Base-by-base conservation (phyloP, 2,113 vertebrate species). In the Rhinoptilus africanus region DNA sequence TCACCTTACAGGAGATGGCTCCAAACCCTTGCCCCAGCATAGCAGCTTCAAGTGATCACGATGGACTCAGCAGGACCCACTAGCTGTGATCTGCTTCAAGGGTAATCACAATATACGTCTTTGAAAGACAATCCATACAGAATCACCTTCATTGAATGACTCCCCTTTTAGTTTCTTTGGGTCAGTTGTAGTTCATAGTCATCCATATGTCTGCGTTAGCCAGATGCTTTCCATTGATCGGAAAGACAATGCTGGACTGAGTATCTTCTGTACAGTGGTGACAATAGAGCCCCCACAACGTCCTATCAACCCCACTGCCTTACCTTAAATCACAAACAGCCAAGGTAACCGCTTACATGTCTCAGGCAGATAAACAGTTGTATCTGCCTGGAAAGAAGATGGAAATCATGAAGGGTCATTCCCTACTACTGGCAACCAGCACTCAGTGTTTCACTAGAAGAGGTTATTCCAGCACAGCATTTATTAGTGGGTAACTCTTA, bases 211-310 rank as follows among this genome's bases (percentile, higher is more conserved):
- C 39, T 71, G 3, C 16, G 68, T 71, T 39, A 69, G 68, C 39
- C 2, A 1, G 2, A 11, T 67, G 78, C 17, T 67, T n/a, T 64
- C 66, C 51, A 47, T 28, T 51, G 59, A 34, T 82, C 12, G n/a
- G 32, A 34, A 66, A 4, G 64, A 34, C 39, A 85, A 39, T 30
- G 80, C 47, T 87, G 82, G 66, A 67, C 12, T 60, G 51, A 62
- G 39, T 64, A 48, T 82, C 48, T 80, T 80, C 72, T 69, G 67
- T 43, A 54, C 1, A 4, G n/a, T 22, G 47, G 67, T 73, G 75
- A 32, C 57, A 48, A 60, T 0, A 77, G 27, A 67, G 18, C 24
- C 43, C 14, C 8, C 53, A 20, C n/a, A n/a, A 18, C 0, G 0
- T 34, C 63, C 73, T 64, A 7, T 21, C 45, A 84, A 53, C n/a